Evolutionary conservation across 2,888 invertebrate genomes (phyloP).

Genomic region (Cybosia mesomella): DNA sequence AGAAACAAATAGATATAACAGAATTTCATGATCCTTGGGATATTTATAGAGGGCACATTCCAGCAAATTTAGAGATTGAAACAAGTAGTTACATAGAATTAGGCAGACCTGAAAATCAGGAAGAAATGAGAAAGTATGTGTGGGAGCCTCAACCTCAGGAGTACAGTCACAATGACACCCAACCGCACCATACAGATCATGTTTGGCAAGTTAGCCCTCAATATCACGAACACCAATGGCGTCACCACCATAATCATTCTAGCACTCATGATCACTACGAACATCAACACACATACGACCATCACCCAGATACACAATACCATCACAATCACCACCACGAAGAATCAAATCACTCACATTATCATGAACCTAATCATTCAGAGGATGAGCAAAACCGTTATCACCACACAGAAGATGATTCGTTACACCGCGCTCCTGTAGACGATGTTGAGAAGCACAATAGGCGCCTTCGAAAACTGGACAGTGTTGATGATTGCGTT

Average conservation of each 20-base stretch:
- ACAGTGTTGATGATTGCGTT: conserved; percentile 40
- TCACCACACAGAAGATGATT: conserved; percentile 22
- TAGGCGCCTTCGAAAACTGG: conserved; percentile 47
- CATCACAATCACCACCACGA: conserved; percentile 5
- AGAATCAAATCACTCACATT: neutral
- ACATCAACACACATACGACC: conserved; percentile 20
- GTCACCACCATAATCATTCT: conserved; percentile 43
- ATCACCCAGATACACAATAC: conserved; percentile 23
- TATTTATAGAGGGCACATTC: conserved; percentile 87
- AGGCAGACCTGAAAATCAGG: conserved; percentile 57
- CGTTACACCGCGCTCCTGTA: conserved; percentile 65
- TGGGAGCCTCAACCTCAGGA: conserved; percentile 67
- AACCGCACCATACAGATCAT: conserved; percentile 38
- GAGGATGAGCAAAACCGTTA: conserved; percentile 19
- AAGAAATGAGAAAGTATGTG: conserved; percentile 71
- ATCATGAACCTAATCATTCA: conserved; percentile 11
- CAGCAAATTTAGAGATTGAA: conserved; percentile 60
- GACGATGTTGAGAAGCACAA: conserved; percentile 56
- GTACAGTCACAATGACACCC: conserved; percentile 38
- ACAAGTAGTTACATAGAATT: conserved; percentile 41
- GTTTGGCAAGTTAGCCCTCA: conserved; percentile 44
- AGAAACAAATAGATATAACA: conserved; percentile 61
- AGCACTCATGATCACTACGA: conserved; percentile 38
- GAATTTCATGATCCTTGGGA: conserved; percentile 91
- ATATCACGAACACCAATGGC: conserved; percentile 42